phyloP scores from a whole-genome alignment of 2,888 invertebrate species.

The Drosophila affinis region DNA sequence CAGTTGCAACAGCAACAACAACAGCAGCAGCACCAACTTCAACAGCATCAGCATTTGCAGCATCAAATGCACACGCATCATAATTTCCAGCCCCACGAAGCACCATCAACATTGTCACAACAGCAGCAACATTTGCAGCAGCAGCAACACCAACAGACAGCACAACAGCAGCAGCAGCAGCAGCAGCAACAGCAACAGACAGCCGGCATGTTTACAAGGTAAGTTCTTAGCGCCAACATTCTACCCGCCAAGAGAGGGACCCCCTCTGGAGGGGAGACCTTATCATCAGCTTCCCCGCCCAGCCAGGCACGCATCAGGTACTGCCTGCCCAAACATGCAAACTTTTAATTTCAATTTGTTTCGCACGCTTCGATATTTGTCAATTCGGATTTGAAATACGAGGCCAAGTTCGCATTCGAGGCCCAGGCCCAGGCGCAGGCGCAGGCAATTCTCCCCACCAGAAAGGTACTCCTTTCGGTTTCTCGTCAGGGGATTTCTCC shows the following conservation, averaged over 20 bases:
- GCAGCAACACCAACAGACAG: conserved; percentile 40
- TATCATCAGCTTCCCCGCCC: conserved; percentile 16
- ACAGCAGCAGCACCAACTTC: conserved; percentile 47
- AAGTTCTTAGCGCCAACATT: conserved; percentile 72
- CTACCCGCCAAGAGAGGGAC: neutral
- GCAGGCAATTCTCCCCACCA: conserved; percentile 5
- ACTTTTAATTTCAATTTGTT: conserved; percentile 78
- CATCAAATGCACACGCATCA: conserved; percentile 70
- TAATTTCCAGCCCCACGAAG: conserved; percentile 69
- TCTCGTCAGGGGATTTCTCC: conserved; percentile 30
- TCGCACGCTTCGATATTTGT: conserved; percentile 75
- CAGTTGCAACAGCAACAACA: conserved; percentile 60
- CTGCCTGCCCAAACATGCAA: conserved; percentile 64
- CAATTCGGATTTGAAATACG: conserved; percentile 60
- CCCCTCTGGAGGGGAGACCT: conserved; percentile 3
- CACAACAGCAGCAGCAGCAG: conserved; percentile 28
- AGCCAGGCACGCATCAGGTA: conserved; percentile 59
- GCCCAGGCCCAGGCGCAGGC: neutral
- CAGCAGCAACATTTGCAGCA: conserved; percentile 64
- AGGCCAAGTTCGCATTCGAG: conserved; percentile 42
- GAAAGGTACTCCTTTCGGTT: conserved; percentile 60
- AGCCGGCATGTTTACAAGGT: conserved; percentile 77
- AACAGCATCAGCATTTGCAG: conserved; percentile 68
- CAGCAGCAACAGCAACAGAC: conserved; percentile 69
- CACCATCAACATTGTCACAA: conserved; percentile 56